Percentiles rank a stretch among this genome's conserved stretches.
Evolutionary conservation across 1,140 invertebrate species (phyloP).

Genomic region (Drosophila malerkotliana): DNA sequence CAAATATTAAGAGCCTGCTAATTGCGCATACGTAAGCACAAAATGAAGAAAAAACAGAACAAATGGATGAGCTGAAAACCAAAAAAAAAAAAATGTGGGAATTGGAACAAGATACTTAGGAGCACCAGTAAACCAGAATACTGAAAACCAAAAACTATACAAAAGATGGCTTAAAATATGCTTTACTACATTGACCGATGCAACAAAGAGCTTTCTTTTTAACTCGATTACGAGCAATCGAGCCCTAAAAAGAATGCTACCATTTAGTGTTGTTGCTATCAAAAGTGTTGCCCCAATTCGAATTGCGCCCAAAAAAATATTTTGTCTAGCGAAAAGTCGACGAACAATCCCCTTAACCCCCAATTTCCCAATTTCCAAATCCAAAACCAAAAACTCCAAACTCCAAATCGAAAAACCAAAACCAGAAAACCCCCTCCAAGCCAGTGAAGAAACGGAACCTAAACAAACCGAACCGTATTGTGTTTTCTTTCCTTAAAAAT

Average conservation of each 20-base stretch:
- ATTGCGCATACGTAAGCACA: constrained; percentile 75
- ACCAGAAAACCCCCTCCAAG: constrained; percentile 18
- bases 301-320: constrained; percentile 60
- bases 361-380: background rate
- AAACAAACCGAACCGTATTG: constrained; percentile 42
- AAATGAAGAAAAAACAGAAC: constrained; percentile 37
- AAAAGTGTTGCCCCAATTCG: constrained; percentile 39
- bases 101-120: constrained; percentile 27
- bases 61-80: constrained; percentile 44
- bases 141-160: constrained; percentile 58
- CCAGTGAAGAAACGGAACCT: constrained; percentile 6
- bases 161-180: constrained; percentile 84
- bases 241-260: constrained; percentile 70
- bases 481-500: constrained; percentile 17
- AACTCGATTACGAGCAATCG: constrained; percentile 16
- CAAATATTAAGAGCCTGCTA: constrained; percentile 36
- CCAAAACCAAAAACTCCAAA: constrained; percentile 14
- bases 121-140: constrained; percentile 27
- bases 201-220: constrained; percentile 81
- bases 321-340: constrained; percentile 52
- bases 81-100: constrained; percentile 7
- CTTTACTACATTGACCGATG: constrained; percentile 83
- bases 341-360: background rate
- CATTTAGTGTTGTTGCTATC: constrained; percentile 57
- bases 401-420: constrained; percentile 18